These are phyloP conservation scores for Pipistrellus pipistrellus DNA, from an alignment of 2,797 vertebrate genomes.

Conservation along the genomic window DNA sequence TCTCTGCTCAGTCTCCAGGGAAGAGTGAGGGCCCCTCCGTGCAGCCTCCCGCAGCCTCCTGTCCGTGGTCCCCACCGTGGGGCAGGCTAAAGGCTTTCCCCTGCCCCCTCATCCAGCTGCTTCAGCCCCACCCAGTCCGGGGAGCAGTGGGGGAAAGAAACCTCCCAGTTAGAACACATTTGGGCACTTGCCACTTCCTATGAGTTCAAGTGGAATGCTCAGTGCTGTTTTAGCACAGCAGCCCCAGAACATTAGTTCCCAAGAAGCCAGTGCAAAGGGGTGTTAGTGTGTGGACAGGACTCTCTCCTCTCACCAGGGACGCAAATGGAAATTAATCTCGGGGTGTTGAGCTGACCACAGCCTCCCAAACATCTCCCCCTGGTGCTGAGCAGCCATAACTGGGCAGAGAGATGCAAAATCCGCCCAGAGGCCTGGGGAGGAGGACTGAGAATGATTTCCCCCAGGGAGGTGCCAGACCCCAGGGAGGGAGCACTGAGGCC, in stretches of 20 bases:
- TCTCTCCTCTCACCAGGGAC: not conserved
- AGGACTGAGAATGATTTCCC: not conserved
- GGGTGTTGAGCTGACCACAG: not conserved
- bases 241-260: not conserved
- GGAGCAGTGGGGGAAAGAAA: not conserved
- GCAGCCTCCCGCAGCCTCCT: not conserved
- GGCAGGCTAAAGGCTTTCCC: not conserved
- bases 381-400: not conserved
- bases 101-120: not conserved
- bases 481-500: not conserved
- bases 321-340: not conserved
- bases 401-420: not conserved
- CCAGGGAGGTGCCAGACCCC: not conserved
- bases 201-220: not conserved
- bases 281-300: not conserved
- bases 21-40: not conserved
- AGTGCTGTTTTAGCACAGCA: too few relatives aligned
- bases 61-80: not conserved
- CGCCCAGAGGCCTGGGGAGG: not conserved
- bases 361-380: not conserved
- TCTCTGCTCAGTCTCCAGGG: not conserved
- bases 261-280: not conserved
- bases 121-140: not conserved
- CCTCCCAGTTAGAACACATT: not conserved
- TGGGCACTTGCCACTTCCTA: not conserved